Evolutionary conservation across 2,113 vertebrate genomes (phyloP).

Genomic region (Amphilophus citrinellus): DNA sequence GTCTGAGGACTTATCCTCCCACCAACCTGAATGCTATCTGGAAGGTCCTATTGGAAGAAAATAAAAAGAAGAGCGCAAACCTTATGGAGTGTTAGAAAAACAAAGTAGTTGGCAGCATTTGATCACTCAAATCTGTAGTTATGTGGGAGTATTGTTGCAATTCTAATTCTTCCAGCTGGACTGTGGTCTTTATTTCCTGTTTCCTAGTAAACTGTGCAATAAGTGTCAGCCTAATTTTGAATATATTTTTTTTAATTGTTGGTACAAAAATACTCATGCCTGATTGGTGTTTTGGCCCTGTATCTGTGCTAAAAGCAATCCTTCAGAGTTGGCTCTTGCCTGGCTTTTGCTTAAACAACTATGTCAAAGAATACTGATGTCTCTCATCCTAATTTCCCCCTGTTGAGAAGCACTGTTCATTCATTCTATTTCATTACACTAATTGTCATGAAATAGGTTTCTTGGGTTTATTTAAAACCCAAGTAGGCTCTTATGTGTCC

Average conservation of each 20-base stretch:
- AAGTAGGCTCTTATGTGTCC: neutral
- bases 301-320: neutral
- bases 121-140: neutral
- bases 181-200: constrained; percentile 2
- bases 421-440: too few species aligned
- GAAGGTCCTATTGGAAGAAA: constrained; percentile 86
- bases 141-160: neutral
- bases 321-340: neutral
- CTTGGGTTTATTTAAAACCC: neutral
- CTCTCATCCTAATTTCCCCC: neutral
- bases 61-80: neutral
- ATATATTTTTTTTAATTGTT: neutral
- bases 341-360: neutral
- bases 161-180: constrained; percentile 3
- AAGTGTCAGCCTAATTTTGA: neutral
- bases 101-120: neutral
- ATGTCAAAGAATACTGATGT: neutral
- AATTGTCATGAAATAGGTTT: too few species aligned
- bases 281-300: neutral
- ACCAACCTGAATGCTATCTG: constrained; percentile 95
- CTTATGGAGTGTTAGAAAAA: neutral
- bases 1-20: constrained; percentile 96
- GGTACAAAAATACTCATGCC: neutral
- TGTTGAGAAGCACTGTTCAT: neutral
- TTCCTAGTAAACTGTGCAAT: neutral